Conservation (phyloP, 2,888 invertebrate genomes). For the Thecocarcelia acutangulata region DNA sequence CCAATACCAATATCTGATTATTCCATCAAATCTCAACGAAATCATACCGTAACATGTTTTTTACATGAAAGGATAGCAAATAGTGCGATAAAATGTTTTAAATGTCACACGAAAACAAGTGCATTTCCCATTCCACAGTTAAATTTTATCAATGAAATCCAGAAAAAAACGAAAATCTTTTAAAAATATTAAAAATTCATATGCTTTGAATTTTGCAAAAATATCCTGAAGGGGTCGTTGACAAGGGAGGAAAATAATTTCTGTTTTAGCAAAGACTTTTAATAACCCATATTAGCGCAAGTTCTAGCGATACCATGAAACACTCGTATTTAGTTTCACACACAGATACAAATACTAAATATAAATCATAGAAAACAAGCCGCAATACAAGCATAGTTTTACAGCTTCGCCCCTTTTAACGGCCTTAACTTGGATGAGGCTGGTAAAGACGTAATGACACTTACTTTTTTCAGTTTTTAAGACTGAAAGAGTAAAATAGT, state of each 20-base stretch:
- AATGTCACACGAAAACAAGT: conserved; percentile 59
- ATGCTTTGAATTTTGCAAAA: conserved; percentile 57
- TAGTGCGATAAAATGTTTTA: conserved; percentile 34
- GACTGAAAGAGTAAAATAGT: no score
- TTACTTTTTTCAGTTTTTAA: no score
- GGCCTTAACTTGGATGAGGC: background rate
- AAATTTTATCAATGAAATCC: conserved; percentile 48
- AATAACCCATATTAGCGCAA: conserved; percentile 59
- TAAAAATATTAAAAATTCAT: conserved; percentile 60
- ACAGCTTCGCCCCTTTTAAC: conserved; percentile 11
- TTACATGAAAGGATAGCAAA: conserved; percentile 23
- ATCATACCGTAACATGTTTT: conserved; percentile 29
- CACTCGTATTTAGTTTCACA: conserved; percentile 25
- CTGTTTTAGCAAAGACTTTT: conserved; percentile 58
- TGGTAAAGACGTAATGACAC: no score
- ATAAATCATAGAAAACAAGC: conserved; percentile 64
- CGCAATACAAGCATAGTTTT: conserved; percentile 4
- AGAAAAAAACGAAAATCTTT: conserved; percentile 42
- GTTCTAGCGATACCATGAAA: conserved; percentile 1
- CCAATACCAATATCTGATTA: conserved; percentile 20
- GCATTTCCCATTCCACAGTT: conserved; percentile 38
- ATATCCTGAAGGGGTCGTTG: conserved; percentile 34
- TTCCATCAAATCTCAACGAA: background rate
- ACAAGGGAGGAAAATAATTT: conserved; percentile 52
- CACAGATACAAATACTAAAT: conserved; percentile 33